Conservation (phyloP, 2,797 vertebrate species). For the Propithecus perrieri region DNA sequence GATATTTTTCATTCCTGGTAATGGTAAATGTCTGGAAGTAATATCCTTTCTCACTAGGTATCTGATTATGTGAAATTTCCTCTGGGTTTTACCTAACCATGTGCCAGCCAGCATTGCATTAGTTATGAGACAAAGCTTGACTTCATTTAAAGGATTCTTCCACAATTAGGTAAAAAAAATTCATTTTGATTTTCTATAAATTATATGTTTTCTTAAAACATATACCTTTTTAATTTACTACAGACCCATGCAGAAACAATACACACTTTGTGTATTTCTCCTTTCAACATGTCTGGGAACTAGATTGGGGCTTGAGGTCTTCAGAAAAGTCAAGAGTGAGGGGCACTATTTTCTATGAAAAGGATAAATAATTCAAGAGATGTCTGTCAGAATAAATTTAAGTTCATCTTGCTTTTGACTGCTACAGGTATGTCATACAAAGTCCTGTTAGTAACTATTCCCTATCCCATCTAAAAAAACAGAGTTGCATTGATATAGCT, state of each 20-base stretch:
- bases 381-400: slow-evolving; percentile 79
- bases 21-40: slow-evolving; percentile 75
- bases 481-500: neutral
- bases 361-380: slow-evolving; percentile 82
- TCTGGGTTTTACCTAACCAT: slow-evolving; percentile 78
- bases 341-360: slow-evolving; percentile 65
- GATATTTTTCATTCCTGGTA: slow-evolving; percentile 40
- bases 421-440: slow-evolving; percentile 67
- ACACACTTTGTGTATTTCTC: neutral
- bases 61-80: slow-evolving; percentile 80
- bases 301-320: slow-evolving; percentile 68
- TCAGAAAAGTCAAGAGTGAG: slow-evolving; percentile 70
- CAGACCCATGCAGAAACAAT: slow-evolving; percentile 34
- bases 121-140: slow-evolving; percentile 80
- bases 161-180: slow-evolving; percentile 38
- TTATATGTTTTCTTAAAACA: neutral
- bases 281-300: slow-evolving; percentile 67
- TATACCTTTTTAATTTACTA: slow-evolving; percentile 44
- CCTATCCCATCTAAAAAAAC: slow-evolving; percentile 15
- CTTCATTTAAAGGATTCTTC: slow-evolving; percentile 77
- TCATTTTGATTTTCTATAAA: slow-evolving; percentile 48
- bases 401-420: slow-evolving; percentile 74
- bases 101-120: slow-evolving; percentile 77
- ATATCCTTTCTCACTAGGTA: slow-evolving; percentile 63
- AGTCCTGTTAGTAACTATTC: slow-evolving; percentile 73